A percentile compares a stretch with the other conserved stretches of the same genome.
Conservation (phyloP, 2,797 vertebrate species). For the Galago senegalensis region DNA sequence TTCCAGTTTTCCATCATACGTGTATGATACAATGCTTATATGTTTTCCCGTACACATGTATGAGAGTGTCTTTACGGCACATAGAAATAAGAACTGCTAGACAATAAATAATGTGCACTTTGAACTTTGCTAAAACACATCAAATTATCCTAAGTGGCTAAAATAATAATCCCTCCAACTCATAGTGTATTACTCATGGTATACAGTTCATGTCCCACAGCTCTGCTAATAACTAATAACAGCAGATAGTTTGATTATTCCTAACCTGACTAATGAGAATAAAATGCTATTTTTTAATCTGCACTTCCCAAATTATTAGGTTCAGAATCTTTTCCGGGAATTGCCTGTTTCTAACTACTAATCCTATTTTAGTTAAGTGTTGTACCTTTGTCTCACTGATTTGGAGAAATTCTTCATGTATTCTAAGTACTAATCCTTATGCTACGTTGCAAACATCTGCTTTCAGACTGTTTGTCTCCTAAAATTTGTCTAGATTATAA, state of each 20-base stretch:
- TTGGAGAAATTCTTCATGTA: not conserved
- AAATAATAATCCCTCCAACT: not conserved
- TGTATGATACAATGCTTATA: not conserved
- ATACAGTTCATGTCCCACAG: not conserved
- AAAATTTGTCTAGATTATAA: not conserved
- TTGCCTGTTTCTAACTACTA: not conserved
- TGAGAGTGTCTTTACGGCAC: not conserved
- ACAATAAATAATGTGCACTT: not conserved
- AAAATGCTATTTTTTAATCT: not conserved
- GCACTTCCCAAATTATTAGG: not conserved
- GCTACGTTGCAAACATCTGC: not conserved
- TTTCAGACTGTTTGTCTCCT: not conserved
- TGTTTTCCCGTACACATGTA: not conserved
- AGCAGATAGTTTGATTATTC: not conserved
- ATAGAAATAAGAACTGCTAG: not conserved
- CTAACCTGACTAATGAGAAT: not conserved
- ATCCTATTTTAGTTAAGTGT: not conserved
- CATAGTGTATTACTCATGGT: not conserved
- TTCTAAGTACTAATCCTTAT: not conserved
- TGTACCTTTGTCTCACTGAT: not conserved
- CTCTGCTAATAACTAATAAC: not conserved
- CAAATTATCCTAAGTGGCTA: not conserved
- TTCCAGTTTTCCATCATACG: not conserved
- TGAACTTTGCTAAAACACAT: not conserved
- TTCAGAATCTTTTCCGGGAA: not conserved